phyloP scores from a whole-genome alignment of 1,140 invertebrate genomes.

The Drosophila pandora region DNA sequence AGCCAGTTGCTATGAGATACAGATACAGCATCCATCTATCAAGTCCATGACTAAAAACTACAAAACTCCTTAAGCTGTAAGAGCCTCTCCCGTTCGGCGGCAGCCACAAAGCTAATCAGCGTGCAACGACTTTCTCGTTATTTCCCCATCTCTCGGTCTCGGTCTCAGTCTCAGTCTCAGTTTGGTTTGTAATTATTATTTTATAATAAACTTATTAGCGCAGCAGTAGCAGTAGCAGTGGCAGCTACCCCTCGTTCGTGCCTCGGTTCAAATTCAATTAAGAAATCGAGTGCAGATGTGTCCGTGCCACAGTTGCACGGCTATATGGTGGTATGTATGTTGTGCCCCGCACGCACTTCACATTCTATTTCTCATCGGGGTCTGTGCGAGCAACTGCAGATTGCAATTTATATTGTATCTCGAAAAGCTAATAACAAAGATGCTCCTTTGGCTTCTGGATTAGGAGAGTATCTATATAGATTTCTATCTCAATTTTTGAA shows the following conservation, averaged over 20 bases:
- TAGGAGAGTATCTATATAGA: not conserved
- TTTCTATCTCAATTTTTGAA: constrained; percentile 2
- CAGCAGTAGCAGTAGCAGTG: not conserved
- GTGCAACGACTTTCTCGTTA: constrained; percentile 81
- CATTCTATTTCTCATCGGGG: constrained; percentile 77
- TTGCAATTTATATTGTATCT: constrained; percentile 11
- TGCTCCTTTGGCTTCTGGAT: constrained; percentile 13
- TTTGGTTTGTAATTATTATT: constrained; percentile 73
- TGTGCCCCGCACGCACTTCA: constrained; percentile 59
- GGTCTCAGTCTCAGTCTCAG: constrained; percentile 6
- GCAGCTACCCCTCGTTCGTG: constrained; percentile 13
- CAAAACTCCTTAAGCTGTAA: constrained; percentile 1
- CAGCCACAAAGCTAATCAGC: constrained; percentile 77
- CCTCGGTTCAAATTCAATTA: constrained; percentile 68
- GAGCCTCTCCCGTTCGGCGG: constrained; percentile 1
- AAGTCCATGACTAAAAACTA: constrained; percentile 4
- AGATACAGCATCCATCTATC: constrained; percentile 9
- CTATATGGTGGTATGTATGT: constrained; percentile 29
- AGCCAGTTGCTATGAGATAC: constrained; percentile 6
- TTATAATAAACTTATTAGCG: constrained; percentile 80
- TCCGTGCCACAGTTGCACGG: constrained; percentile 3
- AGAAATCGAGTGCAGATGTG: constrained; percentile 57
- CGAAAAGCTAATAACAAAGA: not conserved
- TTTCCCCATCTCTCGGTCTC: constrained; percentile 20
- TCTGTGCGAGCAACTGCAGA: constrained; percentile 18